Evolutionary conservation across 2,797 vertebrate species (phyloP), one percentile per base, ranked within the genome.

Genomic region (Steatocranus sp.): DNA sequence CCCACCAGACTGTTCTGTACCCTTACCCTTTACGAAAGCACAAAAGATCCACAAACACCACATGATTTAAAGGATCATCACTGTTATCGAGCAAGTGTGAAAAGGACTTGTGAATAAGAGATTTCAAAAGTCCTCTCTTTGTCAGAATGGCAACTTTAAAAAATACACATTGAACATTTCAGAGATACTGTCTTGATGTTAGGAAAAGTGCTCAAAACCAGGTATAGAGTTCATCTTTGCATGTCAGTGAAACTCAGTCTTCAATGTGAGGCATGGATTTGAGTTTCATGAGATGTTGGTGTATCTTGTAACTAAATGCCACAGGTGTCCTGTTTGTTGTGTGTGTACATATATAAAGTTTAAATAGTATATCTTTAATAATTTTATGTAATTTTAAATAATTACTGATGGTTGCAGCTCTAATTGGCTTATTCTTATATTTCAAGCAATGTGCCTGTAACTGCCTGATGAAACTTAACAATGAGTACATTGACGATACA

Each of bases 1-100:
- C 93, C 92, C 92, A 11, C 81, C 75, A 84, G 85, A 73, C 90
- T 68, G n/a, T 27, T 85, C 41, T 83, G 58, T 90, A 14, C 81
- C 34, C 32, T 30, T 49, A 90, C 83, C 83, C 68, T 85, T 78
- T 9, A 79, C n/a, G 10, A 20, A 51, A 5, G 58, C 70, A 63
- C 41, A 66, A 20, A 66, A 73, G 9, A 36, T 80, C n/a, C 78
- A 68, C 43, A 84, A 14, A 30, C 34, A 30, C 43, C 12, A 23
- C 32, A 66, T 9, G 1, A 8, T 27, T 20, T 27, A 80, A 68
- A 74, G 2, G 1, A 11, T 78, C 20, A n/a, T n/a, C 38, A 14
- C 8, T 41, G 76, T 76, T 30, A 46, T 61, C 8, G 36, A 38
- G 79, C 23, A 63, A 27, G 48, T 36, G 5, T 49, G 7, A 66